phyloP scores from a whole-genome alignment of 2,888 invertebrate genomes.

The Chymomyza caudatula region DNA sequence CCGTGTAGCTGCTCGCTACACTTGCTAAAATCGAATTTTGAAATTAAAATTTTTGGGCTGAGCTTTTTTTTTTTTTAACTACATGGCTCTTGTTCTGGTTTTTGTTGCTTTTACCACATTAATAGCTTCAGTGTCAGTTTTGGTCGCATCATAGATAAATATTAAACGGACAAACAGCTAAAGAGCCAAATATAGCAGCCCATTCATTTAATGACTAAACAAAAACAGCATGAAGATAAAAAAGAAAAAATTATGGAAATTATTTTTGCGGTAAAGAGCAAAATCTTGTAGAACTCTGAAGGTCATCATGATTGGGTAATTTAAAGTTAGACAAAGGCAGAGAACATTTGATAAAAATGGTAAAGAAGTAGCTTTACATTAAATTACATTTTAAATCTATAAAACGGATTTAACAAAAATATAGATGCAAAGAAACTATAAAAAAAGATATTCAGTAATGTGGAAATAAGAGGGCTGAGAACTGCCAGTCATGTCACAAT shows the following conservation, averaged over 20 bases:
- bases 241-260: slow-evolving; percentile 12
- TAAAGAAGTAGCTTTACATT: not conserved
- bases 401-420: not conserved
- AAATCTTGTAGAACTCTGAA: not conserved
- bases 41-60: slow-evolving; percentile 17
- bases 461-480: no score
- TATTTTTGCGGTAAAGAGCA: not conserved
- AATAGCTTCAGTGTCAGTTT: not conserved
- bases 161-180: not conserved
- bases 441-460: no score
- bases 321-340: not conserved
- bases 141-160: not conserved
- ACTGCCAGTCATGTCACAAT: no score
- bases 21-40: slow-evolving; percentile 27
- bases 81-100: not conserved
- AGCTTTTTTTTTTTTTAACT: slow-evolving; percentile 16
- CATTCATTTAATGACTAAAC: slow-evolving; percentile 37
- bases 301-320: not conserved
- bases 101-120: not conserved
- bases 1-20: not conserved
- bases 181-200: not conserved
- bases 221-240: slow-evolving; percentile 25
- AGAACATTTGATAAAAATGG: not conserved
- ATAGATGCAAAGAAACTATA: no score
- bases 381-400: not conserved